phyloP scores from a whole-genome alignment of 2,797 vertebrate genomes.

The Sandelia bainsii region DNA sequence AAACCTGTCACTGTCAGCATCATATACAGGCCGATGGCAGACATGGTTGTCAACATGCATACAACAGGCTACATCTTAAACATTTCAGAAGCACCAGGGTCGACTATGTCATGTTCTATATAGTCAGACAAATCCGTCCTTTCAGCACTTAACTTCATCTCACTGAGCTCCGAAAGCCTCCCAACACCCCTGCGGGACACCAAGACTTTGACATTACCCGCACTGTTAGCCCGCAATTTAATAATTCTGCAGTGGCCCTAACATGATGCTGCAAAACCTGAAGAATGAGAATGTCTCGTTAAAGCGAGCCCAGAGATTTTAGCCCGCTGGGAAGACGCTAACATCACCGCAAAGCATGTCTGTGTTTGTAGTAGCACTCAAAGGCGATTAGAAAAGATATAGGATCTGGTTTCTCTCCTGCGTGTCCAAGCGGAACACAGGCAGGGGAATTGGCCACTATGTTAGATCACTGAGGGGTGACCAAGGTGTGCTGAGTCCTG shows the following conservation, averaged over 20 bases:
- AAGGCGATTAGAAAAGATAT: slow-evolving; percentile 84
- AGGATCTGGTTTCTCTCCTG: slow-evolving; percentile 88
- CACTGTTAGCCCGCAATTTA: slow-evolving; percentile 52
- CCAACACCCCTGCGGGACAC: slow-evolving; percentile 60
- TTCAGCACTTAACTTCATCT: slow-evolving; percentile 69
- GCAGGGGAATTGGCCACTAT: slow-evolving; percentile 83
- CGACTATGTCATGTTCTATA: slow-evolving; percentile 62
- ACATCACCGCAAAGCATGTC: slow-evolving; percentile 62
- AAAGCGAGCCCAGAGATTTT: slow-evolving; percentile 54
- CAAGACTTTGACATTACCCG: slow-evolving; percentile 52
- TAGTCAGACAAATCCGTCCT: slow-evolving; percentile 65
- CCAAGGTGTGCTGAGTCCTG: slow-evolving; percentile 77
- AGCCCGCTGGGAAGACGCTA: slow-evolving; percentile 55
- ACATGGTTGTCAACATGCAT: slow-evolving; percentile 60
- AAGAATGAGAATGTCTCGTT: slow-evolving; percentile 60
- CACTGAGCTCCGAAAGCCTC: slow-evolving; percentile 42
- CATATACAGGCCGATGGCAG: slow-evolving; percentile 18
- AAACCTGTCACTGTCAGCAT: slow-evolving; percentile 11
- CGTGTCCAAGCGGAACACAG: slow-evolving; percentile 87
- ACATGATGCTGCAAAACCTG: slow-evolving; percentile 34
- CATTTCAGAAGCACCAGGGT: slow-evolving; percentile 56
- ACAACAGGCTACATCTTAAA: slow-evolving; percentile 39
- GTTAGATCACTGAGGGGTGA: slow-evolving; percentile 87
- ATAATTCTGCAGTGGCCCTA: slow-evolving; percentile 62
- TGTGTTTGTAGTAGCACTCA: slow-evolving; percentile 80